These are phyloP conservation scores for Leptinotarsa juncta DNA, from an alignment of 2,888 invertebrate genomes.

Conservation along the genomic window DNA sequence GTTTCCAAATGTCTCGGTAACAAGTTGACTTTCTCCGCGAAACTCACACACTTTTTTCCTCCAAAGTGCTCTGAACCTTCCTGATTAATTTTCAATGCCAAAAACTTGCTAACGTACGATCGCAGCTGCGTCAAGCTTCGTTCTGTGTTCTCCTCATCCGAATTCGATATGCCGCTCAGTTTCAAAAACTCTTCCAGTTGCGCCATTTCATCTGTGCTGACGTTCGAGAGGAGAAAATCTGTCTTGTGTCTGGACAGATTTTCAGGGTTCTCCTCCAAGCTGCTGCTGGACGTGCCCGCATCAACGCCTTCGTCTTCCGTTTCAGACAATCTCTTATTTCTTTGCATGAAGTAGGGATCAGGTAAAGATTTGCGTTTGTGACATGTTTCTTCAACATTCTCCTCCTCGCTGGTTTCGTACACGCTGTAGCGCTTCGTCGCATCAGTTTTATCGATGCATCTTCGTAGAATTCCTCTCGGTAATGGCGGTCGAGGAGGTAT, in stretches of 20 bases:
- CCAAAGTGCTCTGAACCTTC: constrained; percentile 73
- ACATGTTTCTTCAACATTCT: constrained; percentile 65
- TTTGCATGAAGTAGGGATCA: constrained; percentile 71
- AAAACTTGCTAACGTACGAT: constrained; percentile 78
- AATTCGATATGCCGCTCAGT: constrained; percentile 76
- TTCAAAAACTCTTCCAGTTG: constrained; percentile 79
- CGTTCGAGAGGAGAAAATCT: constrained; percentile 59
- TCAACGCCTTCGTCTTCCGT: constrained; percentile 74
- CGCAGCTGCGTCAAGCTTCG: constrained; percentile 77
- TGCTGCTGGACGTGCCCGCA: constrained; percentile 68
- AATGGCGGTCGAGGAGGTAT: constrained; percentile 74
- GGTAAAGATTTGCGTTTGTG: constrained; percentile 81
- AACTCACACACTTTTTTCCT: constrained; percentile 80
- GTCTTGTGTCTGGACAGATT: constrained; percentile 44
- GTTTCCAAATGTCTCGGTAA: constrained; percentile 69
- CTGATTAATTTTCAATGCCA: constrained; percentile 77
- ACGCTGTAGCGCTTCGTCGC: constrained; percentile 74
- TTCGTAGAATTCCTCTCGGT: constrained; percentile 76
- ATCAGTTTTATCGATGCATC: constrained; percentile 50
- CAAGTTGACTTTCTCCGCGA: constrained; percentile 73
- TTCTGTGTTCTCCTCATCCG: constrained; percentile 76
- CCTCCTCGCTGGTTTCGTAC: constrained; percentile 76
- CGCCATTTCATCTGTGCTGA: constrained; percentile 73
- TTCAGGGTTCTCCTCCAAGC: constrained; percentile 71
- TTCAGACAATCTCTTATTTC: constrained; percentile 62